These are phyloP conservation scores for Boloria euphrosyne DNA, from an alignment of 2,888 invertebrate genomes.

Conservation along the genomic window DNA sequence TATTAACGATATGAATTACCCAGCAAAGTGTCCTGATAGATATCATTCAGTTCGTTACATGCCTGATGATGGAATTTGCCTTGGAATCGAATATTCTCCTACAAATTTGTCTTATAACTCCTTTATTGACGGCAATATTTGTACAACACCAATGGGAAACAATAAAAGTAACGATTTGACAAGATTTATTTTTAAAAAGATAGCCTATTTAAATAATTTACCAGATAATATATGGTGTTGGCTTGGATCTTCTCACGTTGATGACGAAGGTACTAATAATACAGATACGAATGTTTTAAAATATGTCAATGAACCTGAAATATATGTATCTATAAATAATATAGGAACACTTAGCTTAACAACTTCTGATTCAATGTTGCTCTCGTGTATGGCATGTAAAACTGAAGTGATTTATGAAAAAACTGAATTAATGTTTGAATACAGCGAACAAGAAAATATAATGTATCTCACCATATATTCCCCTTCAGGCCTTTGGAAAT, in stretches of 20 bases:
- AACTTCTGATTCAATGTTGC: slow-evolving; percentile 43
- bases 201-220: slow-evolving; percentile 54
- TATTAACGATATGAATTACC: slow-evolving; percentile 60
- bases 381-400: slow-evolving; percentile 72
- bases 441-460: slow-evolving; percentile 52
- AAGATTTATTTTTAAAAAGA: slow-evolving; percentile 63
- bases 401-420: slow-evolving; percentile 54
- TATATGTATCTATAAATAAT: slow-evolving; percentile 60
- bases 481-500: slow-evolving; percentile 79
- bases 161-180: slow-evolving; percentile 48
- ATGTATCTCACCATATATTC: slow-evolving; percentile 80
- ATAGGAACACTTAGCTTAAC: slow-evolving; percentile 55
- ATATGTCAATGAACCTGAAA: slow-evolving; percentile 20
- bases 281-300: slow-evolving; percentile 1
- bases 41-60: slow-evolving; percentile 66
- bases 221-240: slow-evolving; percentile 62
- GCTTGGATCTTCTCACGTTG: slow-evolving; percentile 48
- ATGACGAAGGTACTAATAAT: slow-evolving; percentile 4
- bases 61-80: slow-evolving; percentile 62
- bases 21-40: slow-evolving; percentile 64
- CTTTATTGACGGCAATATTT: slow-evolving; percentile 53
- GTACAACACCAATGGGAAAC: slow-evolving; percentile 58
- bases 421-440: slow-evolving; percentile 65
- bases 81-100: slow-evolving; percentile 61
- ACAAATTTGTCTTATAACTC: slow-evolving; percentile 54